A percentile compares a stretch with the other conserved stretches of the same genome.
Conservation (phyloP, 2,888 invertebrate species). For the Iphiclides podalirius region DNA sequence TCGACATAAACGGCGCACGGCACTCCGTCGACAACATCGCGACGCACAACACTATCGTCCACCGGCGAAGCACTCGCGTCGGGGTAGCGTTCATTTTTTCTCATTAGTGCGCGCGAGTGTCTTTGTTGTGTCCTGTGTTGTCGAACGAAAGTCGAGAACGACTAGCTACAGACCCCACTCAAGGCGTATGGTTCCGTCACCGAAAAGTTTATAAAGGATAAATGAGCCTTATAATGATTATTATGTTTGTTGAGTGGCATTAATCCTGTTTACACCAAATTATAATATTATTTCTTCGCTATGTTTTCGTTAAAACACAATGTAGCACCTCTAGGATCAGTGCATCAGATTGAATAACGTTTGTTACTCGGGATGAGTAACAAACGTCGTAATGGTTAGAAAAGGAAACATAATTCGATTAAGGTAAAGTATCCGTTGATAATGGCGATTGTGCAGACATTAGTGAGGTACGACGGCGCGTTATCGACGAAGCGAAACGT, state of each 20-base stretch:
- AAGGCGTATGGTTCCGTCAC: background rate
- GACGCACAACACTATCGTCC: constrained; percentile 43
- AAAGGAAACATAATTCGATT: background rate
- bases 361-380: too few relatives aligned
- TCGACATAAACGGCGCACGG: constrained; percentile 12
- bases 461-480: constrained; percentile 1
- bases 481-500: constrained; percentile 6
- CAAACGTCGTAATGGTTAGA: too few relatives aligned
- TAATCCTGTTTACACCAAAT: too few relatives aligned
- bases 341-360: too few relatives aligned
- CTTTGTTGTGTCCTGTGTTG: constrained; percentile 13
- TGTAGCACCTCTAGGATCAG: too few relatives aligned
- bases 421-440: background rate
- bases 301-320: too few relatives aligned
- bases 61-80: constrained; percentile 18
- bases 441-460: background rate
- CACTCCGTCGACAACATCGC: constrained; percentile 19
- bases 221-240: too few relatives aligned
- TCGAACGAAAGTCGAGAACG: constrained; percentile 2
- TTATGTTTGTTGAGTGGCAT: too few relatives aligned
- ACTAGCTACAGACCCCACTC: too few relatives aligned
- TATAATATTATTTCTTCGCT: too few relatives aligned
- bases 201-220: too few relatives aligned
- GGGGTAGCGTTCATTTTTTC: constrained; percentile 29
- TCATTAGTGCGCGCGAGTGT: constrained; percentile 24